These are phyloP conservation scores for Cerceris rybyensis DNA, from an alignment of 2,888 invertebrate genomes.

Conservation along the genomic window DNA sequence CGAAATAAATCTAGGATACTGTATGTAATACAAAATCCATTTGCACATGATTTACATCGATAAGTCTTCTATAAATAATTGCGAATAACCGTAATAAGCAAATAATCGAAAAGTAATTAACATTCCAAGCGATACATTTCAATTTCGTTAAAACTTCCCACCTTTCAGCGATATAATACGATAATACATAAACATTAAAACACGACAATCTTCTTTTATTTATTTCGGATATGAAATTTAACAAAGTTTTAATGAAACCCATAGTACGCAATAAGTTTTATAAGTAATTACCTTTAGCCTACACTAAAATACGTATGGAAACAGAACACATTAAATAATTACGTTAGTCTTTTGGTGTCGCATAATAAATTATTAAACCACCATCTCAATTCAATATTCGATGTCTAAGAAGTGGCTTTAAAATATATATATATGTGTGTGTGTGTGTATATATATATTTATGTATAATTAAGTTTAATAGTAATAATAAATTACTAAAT, in stretches of 20 bases:
- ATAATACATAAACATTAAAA: constrained; percentile 14
- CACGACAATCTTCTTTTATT: not conserved
- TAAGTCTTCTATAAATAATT: constrained; percentile 13
- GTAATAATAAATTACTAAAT: constrained; percentile 35
- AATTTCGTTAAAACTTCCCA: constrained; percentile 57
- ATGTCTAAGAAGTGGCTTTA: constrained; percentile 26
- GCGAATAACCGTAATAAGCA: constrained; percentile 11
- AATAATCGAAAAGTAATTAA: constrained; percentile 29
- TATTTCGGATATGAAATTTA: not conserved
- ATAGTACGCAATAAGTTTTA: constrained; percentile 21
- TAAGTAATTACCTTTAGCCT: constrained; percentile 17
- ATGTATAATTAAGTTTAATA: constrained; percentile 12
- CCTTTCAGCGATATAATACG: constrained; percentile 15
- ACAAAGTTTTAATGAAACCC: constrained; percentile 37
- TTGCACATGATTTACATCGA: constrained; percentile 9
- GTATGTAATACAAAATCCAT: constrained; percentile 4
- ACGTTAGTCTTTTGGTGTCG: constrained; percentile 39
- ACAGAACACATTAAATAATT: constrained; percentile 32
- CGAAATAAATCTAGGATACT: not conserved
- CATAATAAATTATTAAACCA: constrained; percentile 36
- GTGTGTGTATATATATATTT: not conserved
- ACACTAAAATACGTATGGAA: constrained; percentile 23
- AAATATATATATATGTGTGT: constrained; percentile 3
- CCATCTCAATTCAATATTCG: constrained; percentile 23
- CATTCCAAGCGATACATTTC: constrained; percentile 21